Conservation (phyloP, 2,113 vertebrate species). For the Chauna torquata region DNA sequence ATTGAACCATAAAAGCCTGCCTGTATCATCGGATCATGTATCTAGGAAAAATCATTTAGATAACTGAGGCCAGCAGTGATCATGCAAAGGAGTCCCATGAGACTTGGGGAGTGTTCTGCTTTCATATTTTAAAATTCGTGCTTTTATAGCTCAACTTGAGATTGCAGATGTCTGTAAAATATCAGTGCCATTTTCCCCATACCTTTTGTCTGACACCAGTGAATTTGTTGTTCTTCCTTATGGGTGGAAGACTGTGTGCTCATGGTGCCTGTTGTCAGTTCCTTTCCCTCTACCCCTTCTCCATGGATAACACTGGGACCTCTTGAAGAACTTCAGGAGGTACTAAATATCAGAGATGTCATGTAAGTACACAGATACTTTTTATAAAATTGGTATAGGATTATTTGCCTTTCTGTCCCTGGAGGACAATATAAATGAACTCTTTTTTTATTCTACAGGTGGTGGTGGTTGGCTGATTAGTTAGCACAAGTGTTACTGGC, state of each 20-base stretch:
- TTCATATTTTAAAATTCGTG: not conserved
- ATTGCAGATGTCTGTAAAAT: not conserved
- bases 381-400: not conserved
- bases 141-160: not conserved
- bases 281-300: not conserved
- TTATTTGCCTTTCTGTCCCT: not conserved
- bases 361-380: accelerated
- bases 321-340: not conserved
- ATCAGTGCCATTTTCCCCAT: not conserved
- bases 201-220: not conserved
- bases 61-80: not conserved
- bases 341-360: not conserved
- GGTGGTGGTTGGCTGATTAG: not conserved
- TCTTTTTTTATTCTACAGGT: not conserved
- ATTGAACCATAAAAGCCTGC: not conserved
- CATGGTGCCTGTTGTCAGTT: not conserved
- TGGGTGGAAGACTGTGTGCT: not conserved
- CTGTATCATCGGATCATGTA: not conserved
- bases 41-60: not conserved
- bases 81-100: not conserved
- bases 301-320: not conserved
- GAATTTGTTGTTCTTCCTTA: not conserved
- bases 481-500: not conserved
- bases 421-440: not conserved
- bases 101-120: not conserved